A percentile compares a stretch with the other conserved stretches of the same genome.
These are phyloP conservation scores for Lemur catta DNA, from an alignment of 2,797 vertebrate species.

Conservation along the genomic window DNA sequence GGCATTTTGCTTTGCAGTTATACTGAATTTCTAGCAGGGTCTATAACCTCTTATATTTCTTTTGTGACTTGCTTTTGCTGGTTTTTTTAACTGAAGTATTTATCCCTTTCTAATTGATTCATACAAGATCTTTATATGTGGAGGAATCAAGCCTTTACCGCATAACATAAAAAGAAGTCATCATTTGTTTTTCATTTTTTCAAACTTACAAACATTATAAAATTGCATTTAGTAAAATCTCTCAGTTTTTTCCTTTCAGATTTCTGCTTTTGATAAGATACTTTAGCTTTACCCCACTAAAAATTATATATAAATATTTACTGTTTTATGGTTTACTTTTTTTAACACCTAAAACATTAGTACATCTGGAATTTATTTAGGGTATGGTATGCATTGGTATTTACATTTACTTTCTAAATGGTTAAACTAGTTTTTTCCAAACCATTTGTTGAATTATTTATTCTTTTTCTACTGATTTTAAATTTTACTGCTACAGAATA, in stretches of 20 bases:
- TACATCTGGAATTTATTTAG: conserved; percentile 58
- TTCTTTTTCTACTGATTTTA: conserved; percentile 40
- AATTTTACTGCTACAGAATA: conserved; percentile 33
- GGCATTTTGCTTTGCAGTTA: background rate
- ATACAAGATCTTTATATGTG: background rate
- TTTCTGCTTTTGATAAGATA: conserved; percentile 40
- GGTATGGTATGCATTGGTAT: background rate
- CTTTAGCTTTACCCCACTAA: background rate
- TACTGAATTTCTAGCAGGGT: background rate
- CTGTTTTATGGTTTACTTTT: conserved; percentile 25
- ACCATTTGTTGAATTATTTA: conserved; percentile 39
- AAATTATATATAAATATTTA: conserved; percentile 3
- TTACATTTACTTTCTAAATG: conserved; percentile 49
- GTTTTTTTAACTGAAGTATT: background rate
- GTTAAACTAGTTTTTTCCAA: background rate
- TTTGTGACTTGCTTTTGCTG: conserved; percentile 1
- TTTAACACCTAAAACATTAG: background rate
- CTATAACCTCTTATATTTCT: background rate
- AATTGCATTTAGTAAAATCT: background rate
- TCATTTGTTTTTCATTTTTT: background rate
- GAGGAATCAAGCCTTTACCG: background rate
- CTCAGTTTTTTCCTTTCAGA: background rate
- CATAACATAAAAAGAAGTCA: background rate
- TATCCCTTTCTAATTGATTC: background rate
- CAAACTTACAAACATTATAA: background rate